Evolutionary conservation across 2,888 invertebrate genomes (phyloP), one percentile per base, ranked within the genome.

Genomic region (Ophioninae sp.): DNA sequence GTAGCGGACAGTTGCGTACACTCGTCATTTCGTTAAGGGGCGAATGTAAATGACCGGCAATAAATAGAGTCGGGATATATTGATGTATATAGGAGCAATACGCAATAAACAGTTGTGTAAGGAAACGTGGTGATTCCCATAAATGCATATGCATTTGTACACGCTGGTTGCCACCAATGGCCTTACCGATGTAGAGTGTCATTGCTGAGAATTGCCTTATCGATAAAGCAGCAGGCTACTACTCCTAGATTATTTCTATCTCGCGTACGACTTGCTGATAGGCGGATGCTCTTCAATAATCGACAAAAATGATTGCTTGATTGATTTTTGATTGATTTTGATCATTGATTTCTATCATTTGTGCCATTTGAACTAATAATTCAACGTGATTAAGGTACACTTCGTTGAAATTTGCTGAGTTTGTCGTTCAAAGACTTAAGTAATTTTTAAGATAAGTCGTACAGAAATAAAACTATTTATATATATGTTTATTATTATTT

Each of bases 151-250:
- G 41, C 30, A 59, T 64, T 68, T 41, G 72, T 79, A 39, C 39
- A 58, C n/a, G 39, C 6, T 13, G 56, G 74, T 68, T 51, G 58
- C 56, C 64, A 69, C 17, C 51, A 77, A 83, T 83, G 74, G 63
- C 64, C 77, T 65, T 59, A 20, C 63, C 73, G 44, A 69, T 80
- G 73, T 51, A n/a, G 41, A 79, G 79, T n/a, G 72, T 59, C 81
- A 85, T 80, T 83, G 77, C 83, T 77, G 82, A 37, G 72, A 83
- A 86, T 86, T 84, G 85, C 83, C 84, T 83, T 85, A 82, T 86
- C 84, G 85, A 86, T 86, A 82, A 83, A 75, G 78, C 74, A 76
- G 59, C 78, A 72, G 59, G 72, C 61, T 59, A 63, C 82, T 73
- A 79, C 22, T 41, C 6, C 17, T 39, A 20, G 17, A 30, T 58